Evolutionary conservation across 2,113 vertebrate genomes (phyloP), one percentile per base, ranked within the genome.

Genomic region (Cromileptes altivelis): DNA sequence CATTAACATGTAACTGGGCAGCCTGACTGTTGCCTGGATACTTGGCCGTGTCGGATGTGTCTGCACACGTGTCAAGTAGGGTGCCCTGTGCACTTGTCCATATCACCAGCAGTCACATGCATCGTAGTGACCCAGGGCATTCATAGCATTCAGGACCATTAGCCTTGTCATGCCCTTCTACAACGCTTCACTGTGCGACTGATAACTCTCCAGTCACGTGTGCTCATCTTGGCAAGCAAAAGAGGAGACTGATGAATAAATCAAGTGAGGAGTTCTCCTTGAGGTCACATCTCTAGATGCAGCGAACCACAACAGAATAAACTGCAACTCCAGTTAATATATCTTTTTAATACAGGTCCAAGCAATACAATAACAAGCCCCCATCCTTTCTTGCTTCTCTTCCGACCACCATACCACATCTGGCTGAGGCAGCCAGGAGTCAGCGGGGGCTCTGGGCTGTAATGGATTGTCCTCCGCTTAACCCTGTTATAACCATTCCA

Each of bases 391-490:
- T 77, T 69, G 33, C 11, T 53, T 89, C 57, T 73, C 72, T 76
- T 87, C 84, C 25, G 53, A 86, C 86, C 85, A 64, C 82, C 57
- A 64, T 57, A 79, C 85, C 84, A 83, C 89, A 91, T 90, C 72
- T 89, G 85, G 81, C 74, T 27, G 10, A 74, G 81, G 81, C 61
- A 71, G 80, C 84, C 90, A 83, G 75, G 61, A 81, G 75, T 88
- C 88, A 84, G 55, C 21, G 30, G 84, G 78, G 81, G 81, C 49
- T 81, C 61, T 69, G 70, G 63, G 60, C 23, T 76, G 13, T 61
- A 69, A 50, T 78, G 30, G 64, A 85, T 64, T 91, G 90, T 63
- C 84, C 84, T 90, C 58, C 33, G 1, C 60, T 82, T 92, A 83
- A 87, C 40, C 77, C 71, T 52, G 27, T 81, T 73, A 40, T 71